Base-by-base conservation (phyloP, 2,888 invertebrate species). In the Agonum fuliginosum region DNA sequence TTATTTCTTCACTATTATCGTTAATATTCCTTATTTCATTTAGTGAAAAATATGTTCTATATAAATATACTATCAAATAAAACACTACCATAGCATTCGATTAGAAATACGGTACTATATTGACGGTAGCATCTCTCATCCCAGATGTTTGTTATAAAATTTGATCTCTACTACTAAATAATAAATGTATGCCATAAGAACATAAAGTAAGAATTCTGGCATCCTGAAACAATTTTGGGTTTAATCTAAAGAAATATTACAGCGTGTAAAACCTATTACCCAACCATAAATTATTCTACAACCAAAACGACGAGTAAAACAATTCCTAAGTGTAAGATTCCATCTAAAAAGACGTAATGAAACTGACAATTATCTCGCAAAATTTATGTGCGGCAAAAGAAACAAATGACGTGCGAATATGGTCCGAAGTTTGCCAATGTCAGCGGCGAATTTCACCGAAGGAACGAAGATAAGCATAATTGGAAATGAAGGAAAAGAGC, bases 321-420 rank as follows among this genome's bases (percentile, higher is more conserved):
- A 48, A 19, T 48, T 48, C 14, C 6, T 14, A 1, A 6, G 17
- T 8, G 17, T 8, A 10, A n/a, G 19, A 19, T 48, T 48, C 10
- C 19, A 48, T 10, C 46, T n/a, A 48, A 48, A 48, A 48, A 48
- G 46, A 20, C 46, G 46, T 48, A 48, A 48, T 48, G 46, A 48
- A 48, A 48, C 46, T 48, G 46, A 48, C 46, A 48, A 48, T 48
- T 48, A 48, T 48, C 46, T 19, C 19, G 17, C 14, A 8, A 48
- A 48, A 48, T 48, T 48, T 48, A 48, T 48, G 46, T 48, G 46
- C 46, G 19, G 46, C 46, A 48, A 48, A 48, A 8, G 19, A 48
- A 48, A 48, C 46, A 48, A 48, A 48, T 48, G 46, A 48, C 46
- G 46, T 48, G 20, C 8, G 20, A 48, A 48, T 48, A 48, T 48